Base-by-base conservation (phyloP, 2,113 vertebrate genomes). In the Hemichromis elongatus region DNA sequence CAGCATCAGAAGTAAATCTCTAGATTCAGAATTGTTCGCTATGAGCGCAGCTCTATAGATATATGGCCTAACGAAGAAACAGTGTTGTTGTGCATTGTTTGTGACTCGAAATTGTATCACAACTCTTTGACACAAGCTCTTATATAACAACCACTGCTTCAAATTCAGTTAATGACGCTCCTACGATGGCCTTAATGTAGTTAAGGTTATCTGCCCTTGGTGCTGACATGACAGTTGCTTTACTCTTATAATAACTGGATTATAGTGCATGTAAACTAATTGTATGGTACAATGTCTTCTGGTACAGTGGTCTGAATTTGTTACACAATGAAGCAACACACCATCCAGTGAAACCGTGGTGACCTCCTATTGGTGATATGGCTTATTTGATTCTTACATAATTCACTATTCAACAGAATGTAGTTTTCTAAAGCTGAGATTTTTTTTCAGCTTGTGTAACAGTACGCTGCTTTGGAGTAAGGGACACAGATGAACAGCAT, bases 401-500 rank as follows among this genome's bases (percentile, higher is more conserved):
- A 79, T 86, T 86, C 16, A 57, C 19, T 61, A 21, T n/a, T 79
- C 42, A 26, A 26, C 19, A 53, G 35, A 75, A 59, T 54, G 14
- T 53, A 50, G n/a, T 84, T 88, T 79, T 37, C 9, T 63, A 28
- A 86, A 57, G 19, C 68, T 28, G 30, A 53, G 28, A 2, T 35
- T 5, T 57, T 79, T 73, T 86, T 45, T 35, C 54, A 10, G 19
- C 37, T 86, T 70, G 24, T 78, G 47, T 75, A 88, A 89, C 61
- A 86, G 33, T 73, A n/a, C 73, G n/a, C 85, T 88, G 52, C 68
- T 75, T 59, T 83, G 70, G 45, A 52, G 45, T 52, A 80, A 77
- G 45, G 63, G 83, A 82, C 80, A 61, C 82, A 89, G 89, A 93
- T 90, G 89, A 92, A 89, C 85, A 89, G 83, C 86, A 86, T 94